Evolutionary conservation across 2,888 invertebrate genomes (phyloP).

Genomic region (Drosophila merina): DNA sequence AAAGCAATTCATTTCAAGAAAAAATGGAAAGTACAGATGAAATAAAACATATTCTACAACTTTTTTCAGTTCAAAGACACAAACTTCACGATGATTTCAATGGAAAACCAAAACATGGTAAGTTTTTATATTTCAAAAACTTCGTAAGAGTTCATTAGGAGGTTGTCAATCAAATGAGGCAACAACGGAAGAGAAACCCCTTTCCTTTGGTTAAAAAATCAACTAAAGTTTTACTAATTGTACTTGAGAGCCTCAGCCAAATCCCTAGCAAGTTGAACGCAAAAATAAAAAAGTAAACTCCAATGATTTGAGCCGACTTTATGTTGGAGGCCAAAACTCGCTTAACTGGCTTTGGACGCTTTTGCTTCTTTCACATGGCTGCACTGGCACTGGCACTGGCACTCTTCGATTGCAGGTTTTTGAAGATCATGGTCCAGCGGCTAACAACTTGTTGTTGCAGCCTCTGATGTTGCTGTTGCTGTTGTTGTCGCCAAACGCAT

Average conservation of each 20-base stretch:
- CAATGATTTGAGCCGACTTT: slow-evolving; percentile 41
- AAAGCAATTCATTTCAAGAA: slow-evolving; percentile 1
- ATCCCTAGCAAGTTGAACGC: slow-evolving; percentile 40
- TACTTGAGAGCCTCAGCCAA: slow-evolving; percentile 4
- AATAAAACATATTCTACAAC: background rate
- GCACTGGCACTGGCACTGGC: slow-evolving; percentile 11
- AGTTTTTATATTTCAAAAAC: slow-evolving; percentile 9
- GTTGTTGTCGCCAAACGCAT: slow-evolving; percentile 78
- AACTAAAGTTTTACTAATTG: slow-evolving; percentile 34
- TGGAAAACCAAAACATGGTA: background rate
- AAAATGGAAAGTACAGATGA: slow-evolving; percentile 42
- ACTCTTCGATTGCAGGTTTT: slow-evolving; percentile 71
- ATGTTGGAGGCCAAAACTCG: slow-evolving; percentile 66
- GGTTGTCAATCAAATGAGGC: slow-evolving; percentile 22
- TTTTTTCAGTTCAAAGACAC: no score
- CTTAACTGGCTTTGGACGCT: slow-evolving; percentile 70
- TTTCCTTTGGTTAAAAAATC: background rate
- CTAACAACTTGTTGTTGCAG: slow-evolving; percentile 57
- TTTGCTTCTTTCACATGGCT: slow-evolving; percentile 53
- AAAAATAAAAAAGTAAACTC: slow-evolving; percentile 31
- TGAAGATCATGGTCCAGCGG: slow-evolving; percentile 76
- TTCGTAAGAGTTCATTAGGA: slow-evolving; percentile 7
- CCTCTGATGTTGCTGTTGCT: slow-evolving; percentile 9
- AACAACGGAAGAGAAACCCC: slow-evolving; percentile 12
- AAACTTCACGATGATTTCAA: no score